Conservation (phyloP, 2,888 invertebrate species). For the Chrysina gloriosa region DNA sequence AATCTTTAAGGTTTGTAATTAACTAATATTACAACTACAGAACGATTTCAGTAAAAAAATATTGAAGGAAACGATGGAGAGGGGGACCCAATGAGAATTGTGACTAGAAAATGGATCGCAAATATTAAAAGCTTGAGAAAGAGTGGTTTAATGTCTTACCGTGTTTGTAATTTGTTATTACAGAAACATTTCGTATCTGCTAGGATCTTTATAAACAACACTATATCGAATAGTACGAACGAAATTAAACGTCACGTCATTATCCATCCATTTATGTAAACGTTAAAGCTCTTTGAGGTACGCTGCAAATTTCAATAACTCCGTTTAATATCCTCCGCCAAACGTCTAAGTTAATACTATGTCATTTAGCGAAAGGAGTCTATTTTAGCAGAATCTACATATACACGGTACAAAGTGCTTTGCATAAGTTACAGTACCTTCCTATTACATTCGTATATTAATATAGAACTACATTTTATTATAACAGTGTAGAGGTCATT, state of each 20-base stretch:
- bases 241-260: background rate
- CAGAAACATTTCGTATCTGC: no score
- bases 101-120: no score
- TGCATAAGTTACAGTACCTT: background rate
- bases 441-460: background rate
- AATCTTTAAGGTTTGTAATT: no score
- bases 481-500: background rate
- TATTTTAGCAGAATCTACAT: background rate
- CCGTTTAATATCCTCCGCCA: background rate
- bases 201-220: no score
- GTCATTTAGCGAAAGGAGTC: constrained; percentile 10
- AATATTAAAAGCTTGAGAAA: no score
- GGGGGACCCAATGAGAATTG: no score
- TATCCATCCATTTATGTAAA: background rate
- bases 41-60: no score
- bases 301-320: constrained; percentile 3
- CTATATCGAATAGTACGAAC: no score
- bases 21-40: no score
- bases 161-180: no score
- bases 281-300: background rate
- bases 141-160: no score
- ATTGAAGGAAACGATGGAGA: no score
- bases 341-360: constrained; percentile 11
- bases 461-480: background rate
- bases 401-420: background rate